A percentile compares a stretch with the other conserved stretches of the same genome.
These are phyloP conservation scores for Eupithecia subumbrata DNA, from an alignment of 2,888 invertebrate species.

Conservation along the genomic window DNA sequence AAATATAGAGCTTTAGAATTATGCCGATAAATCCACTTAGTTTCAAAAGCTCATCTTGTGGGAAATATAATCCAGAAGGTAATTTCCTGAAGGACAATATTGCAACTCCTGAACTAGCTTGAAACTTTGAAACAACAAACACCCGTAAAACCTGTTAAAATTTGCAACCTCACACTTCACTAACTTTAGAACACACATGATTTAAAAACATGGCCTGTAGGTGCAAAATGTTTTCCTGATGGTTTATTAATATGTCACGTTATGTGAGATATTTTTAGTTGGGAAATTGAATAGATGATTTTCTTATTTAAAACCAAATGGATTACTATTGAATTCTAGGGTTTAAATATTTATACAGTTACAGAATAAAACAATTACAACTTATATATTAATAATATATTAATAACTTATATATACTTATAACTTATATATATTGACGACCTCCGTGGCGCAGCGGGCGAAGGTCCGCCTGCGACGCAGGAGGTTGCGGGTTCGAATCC, in stretches of 20 bases:
- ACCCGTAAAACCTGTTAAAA: conserved; percentile 1
- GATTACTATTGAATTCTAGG: no score
- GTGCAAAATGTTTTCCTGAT: not conserved
- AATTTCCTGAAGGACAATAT: not conserved
- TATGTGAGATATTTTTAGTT: not conserved
- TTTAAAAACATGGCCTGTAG: not conserved
- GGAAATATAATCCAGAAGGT: not conserved
- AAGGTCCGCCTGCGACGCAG: no score
- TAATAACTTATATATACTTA: no score
- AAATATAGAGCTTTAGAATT: not conserved
- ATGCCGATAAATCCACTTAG: not conserved
- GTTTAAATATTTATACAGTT: no score
- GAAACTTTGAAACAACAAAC: conserved; percentile 2
- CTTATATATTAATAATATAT: no score
- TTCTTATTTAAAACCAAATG: no score
- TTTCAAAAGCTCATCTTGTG: not conserved
- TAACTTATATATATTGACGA: no score
- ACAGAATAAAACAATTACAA: no score
- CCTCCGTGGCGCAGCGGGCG: no score
- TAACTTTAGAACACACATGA: not conserved
- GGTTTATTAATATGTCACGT: not conserved
- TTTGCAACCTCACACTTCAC: not conserved
- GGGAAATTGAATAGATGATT: no score
- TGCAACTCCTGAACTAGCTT: not conserved
- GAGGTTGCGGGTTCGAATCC: no score